phyloP scores from a whole-genome alignment of 1,140 invertebrate species.

The Geopemphigus sp. region DNA sequence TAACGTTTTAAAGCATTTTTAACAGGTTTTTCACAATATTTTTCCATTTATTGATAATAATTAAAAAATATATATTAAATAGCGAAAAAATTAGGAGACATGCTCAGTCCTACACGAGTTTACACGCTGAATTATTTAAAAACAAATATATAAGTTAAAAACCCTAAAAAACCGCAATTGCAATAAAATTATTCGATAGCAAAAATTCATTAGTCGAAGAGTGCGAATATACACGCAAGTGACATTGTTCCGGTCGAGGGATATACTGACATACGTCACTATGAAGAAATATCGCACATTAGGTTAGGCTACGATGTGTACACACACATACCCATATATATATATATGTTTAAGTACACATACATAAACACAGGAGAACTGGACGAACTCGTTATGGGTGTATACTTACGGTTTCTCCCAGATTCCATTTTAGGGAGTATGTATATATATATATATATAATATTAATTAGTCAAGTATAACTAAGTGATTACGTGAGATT shows the following conservation, averaged over 20 bases:
- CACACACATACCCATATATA: background rate
- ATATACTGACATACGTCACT: too few species aligned
- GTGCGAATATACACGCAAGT: too few species aligned
- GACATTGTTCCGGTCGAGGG: background rate
- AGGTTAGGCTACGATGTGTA: background rate
- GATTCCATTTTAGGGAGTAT: conserved; percentile 34
- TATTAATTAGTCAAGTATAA: conserved; percentile 41
- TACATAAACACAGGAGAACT: too few species aligned
- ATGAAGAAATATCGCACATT: conserved; percentile 1
- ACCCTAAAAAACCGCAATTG: background rate
- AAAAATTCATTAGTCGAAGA: background rate
- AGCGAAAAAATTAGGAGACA: too few species aligned
- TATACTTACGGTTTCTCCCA: conserved; percentile 2
- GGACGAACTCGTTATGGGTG: conserved; percentile 32
- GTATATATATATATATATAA: background rate
- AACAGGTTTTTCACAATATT: too few species aligned
- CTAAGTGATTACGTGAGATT: conserved; percentile 11
- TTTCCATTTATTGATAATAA: background rate
- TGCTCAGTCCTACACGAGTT: too few species aligned
- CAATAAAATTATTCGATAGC: background rate
- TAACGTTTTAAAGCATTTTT: too few species aligned
- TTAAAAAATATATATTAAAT: background rate
- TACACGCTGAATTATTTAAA: too few species aligned
- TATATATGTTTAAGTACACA: too few species aligned
- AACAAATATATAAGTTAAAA: background rate